Percentiles rank a stretch among this genome's conserved stretches.
Conservation (phyloP, 2,888 invertebrate species). For the Asteroscopus sphinx region DNA sequence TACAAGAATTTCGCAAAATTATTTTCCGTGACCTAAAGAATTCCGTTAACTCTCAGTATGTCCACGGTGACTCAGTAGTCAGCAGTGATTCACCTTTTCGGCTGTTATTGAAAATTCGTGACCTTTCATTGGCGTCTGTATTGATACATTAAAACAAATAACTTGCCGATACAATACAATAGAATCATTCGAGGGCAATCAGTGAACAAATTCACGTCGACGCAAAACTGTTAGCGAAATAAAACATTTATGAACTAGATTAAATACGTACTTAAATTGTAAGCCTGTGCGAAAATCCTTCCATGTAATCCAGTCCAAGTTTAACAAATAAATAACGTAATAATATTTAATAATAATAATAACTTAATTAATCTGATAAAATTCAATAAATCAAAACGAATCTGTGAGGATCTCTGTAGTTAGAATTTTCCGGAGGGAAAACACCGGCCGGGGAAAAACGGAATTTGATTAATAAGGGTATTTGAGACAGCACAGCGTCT, state of each 20-base stretch:
- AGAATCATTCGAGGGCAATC: constrained; percentile 52
- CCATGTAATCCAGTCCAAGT: too few relatives aligned
- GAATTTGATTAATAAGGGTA: constrained; percentile 22
- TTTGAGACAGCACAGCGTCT: not conserved
- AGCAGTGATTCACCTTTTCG: constrained; percentile 62
- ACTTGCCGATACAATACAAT: constrained; percentile 46
- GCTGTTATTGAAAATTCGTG: constrained; percentile 61
- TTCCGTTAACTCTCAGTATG: constrained; percentile 26
- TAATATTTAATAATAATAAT: too few relatives aligned
- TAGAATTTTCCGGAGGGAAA: constrained; percentile 70
- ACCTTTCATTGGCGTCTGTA: constrained; percentile 59
- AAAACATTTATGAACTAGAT: too few relatives aligned
- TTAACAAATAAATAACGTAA: too few relatives aligned
- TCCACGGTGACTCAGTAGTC: constrained; percentile 62
- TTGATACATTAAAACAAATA: constrained; percentile 56
- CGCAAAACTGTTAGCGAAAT: constrained; percentile 41
- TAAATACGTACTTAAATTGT: too few relatives aligned
- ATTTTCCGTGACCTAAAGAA: not conserved
- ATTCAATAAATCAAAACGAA: constrained; percentile 51
- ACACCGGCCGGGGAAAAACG: constrained; percentile 61
- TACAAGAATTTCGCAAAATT: constrained; percentile 2
- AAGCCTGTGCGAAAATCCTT: too few relatives aligned
- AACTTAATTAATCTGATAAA: constrained; percentile 28
- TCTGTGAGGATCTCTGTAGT: constrained; percentile 53
- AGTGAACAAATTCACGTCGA: constrained; percentile 40